A percentile compares a stretch with the other conserved stretches of the same genome.
Evolutionary conservation across 1,140 invertebrate genomes (phyloP).

Genomic region (Planococcus citri): DNA sequence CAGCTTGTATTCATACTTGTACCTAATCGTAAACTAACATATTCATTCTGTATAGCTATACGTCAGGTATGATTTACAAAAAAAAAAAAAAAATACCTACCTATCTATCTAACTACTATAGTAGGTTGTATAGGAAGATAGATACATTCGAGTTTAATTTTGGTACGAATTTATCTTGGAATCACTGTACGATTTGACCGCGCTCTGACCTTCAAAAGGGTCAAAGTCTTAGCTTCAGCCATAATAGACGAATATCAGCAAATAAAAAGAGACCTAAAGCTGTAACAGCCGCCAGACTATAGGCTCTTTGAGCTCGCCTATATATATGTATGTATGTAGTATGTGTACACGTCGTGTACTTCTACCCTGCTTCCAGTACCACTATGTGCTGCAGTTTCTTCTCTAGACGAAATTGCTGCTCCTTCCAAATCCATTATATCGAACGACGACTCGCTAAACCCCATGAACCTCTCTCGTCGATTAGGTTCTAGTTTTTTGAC

Average conservation of each 20-base stretch:
- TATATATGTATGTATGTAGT: neutral
- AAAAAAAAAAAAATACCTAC: no score
- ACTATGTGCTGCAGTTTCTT: no score
- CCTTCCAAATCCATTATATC: slow-evolving; percentile 17
- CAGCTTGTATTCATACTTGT: no score
- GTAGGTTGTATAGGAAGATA: no score
- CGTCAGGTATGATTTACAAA: no score
- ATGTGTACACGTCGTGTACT: no score
- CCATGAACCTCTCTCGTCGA: slow-evolving; percentile 12
- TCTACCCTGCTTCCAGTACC: neutral
- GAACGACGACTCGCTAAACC: neutral
- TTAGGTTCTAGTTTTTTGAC: slow-evolving; percentile 18
- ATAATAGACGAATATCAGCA: slow-evolving; percentile 13
- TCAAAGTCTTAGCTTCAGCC: slow-evolving; percentile 18
- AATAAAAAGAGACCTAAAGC: slow-evolving; percentile 18
- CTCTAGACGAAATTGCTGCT: slow-evolving; percentile 6
- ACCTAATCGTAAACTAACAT: no score
- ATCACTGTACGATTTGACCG: slow-evolving; percentile 16
- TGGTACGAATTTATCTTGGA: neutral
- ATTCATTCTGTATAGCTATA: no score
- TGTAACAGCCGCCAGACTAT: slow-evolving; percentile 17
- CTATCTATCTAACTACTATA: no score
- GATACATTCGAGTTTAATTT: no score
- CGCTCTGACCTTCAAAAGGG: slow-evolving; percentile 13
- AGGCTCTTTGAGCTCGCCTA: neutral